Evolutionary conservation across 1,140 invertebrate species (phyloP).

Genomic region (Babylonia areolata): DNA sequence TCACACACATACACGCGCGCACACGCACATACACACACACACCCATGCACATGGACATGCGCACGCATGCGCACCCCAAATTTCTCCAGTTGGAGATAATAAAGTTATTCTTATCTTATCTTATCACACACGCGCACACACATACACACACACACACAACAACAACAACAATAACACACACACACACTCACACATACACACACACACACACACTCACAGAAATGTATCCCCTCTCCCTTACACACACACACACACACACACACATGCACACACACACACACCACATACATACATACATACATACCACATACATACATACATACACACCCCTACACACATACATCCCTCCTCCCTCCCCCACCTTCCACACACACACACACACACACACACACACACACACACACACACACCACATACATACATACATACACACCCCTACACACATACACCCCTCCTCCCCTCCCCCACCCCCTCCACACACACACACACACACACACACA

Average conservation of each 20-base stretch:
- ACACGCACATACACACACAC: too few species aligned
- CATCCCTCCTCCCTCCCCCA: too few species aligned
- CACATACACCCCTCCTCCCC: background rate
- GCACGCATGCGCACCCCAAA: too few species aligned
- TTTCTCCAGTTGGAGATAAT: too few species aligned
- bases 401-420: background rate
- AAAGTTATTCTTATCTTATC: too few species aligned
- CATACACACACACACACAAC: too few species aligned
- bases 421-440: background rate
- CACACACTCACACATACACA: background rate
- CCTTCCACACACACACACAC: too few species aligned
- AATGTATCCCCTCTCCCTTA: background rate
- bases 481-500: background rate
- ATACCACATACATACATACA: background rate
- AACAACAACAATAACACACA: too few species aligned
- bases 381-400: background rate
- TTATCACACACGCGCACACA: too few species aligned
- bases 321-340: background rate
- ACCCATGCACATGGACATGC: too few species aligned
- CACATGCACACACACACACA: background rate
- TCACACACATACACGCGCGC: too few species aligned
- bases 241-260: conserved; percentile 8
- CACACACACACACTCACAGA: background rate
- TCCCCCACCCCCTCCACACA: too few species aligned
- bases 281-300: background rate